Base-by-base conservation (phyloP, 2,888 invertebrate species). In the Onthophagus sagittarius region DNA sequence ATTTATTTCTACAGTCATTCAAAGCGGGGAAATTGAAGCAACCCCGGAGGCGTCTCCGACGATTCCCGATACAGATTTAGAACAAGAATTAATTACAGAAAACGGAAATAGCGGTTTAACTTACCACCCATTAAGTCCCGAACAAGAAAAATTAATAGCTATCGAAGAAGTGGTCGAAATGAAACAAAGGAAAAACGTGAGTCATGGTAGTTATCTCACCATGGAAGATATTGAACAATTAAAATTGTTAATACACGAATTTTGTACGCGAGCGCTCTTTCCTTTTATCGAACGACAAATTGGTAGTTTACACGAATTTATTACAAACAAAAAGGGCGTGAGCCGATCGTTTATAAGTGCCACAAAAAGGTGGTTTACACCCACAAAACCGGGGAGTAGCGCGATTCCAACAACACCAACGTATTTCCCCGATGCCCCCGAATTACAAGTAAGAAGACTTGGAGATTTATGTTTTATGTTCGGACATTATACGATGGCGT, bases 391-490 rank as follows among this genome's bases (percentile, higher is more conserved):
- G 5, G 75, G 75, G 9, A 71, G 69, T 71, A 23, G 67, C 0
- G 69, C 75, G 1, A 94, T 94, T 6, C 7, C 71, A 15, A 65
- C 71, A 9, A 71, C 65, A 23, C 62, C 73, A 1, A 94, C 94
- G 79, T 95, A 95, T 82, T 90, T 93, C 15, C 87, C 88, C 63
- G 95, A 95, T 81, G 94, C 95, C 15, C 93, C 95, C 0, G 99
- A 99, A 86, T 87, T 99, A 76, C 98, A 99, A 85, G 90, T 96
- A 70, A 89, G 99, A 75, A 92, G 97, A 74, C 86, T 99, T 63
- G 99, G 96, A 0, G 99, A 99, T 86, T 87, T 99, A 5, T 96
- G 97, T 86, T 98, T 99, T 85, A 92, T 99, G 90, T 97, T 98
- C 85, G 95, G 97, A 2, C 93, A 97, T 82, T 98, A 98, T 86